Percentiles rank a stretch among this genome's conserved stretches.
Conservation (phyloP, 2,113 vertebrate species). For the Dasyurus viverrinus region DNA sequence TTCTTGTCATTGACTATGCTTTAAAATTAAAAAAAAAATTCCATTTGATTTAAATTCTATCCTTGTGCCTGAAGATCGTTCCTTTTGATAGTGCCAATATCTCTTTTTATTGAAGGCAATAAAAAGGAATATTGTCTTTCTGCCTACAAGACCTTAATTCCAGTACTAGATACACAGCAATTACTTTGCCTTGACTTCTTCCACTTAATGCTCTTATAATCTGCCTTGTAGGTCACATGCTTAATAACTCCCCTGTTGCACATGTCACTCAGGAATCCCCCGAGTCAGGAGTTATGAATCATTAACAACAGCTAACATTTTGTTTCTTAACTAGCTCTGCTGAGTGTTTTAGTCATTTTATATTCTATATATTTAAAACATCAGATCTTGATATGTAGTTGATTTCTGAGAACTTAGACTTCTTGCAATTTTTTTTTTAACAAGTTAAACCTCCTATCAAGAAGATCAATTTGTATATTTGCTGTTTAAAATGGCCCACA, state of each 20-base stretch:
- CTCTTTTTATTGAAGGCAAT: not conserved
- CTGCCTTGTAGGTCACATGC: not conserved
- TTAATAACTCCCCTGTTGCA: not conserved
- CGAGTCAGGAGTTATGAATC: not conserved
- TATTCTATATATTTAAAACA: not conserved
- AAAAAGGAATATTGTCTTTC: not conserved
- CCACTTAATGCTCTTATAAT: not conserved
- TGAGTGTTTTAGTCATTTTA: not conserved
- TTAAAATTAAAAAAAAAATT: not conserved
- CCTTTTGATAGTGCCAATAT: not conserved
- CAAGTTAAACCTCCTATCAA: not conserved
- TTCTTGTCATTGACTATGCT: not conserved
- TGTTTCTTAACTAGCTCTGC: not conserved
- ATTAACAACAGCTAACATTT: not conserved
- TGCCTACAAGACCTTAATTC: not conserved
- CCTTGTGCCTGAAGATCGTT: not conserved
- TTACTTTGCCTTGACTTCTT: not conserved
- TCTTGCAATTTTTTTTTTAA: not conserved
- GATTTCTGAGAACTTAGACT: not conserved
- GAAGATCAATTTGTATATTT: not conserved
- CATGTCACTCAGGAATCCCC: not conserved
- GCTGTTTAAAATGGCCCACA: not conserved
- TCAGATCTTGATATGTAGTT: not conserved
- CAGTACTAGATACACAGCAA: not conserved
- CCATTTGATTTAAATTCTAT: not conserved